phyloP scores from a whole-genome alignment of 2,888 invertebrate species.

The Euproctis similis region DNA sequence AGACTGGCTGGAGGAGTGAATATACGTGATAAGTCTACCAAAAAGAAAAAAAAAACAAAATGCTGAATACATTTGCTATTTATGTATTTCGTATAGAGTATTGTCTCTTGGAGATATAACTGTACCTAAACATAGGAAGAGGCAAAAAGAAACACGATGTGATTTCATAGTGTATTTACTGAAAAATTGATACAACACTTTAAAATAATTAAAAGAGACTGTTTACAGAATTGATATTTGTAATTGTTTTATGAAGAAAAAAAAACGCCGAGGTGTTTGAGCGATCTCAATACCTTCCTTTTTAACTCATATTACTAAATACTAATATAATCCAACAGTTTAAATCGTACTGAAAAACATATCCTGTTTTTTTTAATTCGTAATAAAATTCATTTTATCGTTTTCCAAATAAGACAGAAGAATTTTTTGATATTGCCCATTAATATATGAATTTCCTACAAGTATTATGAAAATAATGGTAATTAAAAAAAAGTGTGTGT shows the following conservation, averaged over 20 bases:
- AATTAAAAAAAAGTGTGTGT: constrained; percentile 60
- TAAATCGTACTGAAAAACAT: constrained; percentile 56
- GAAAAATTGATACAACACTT: constrained; percentile 25
- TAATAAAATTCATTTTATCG: constrained; percentile 39
- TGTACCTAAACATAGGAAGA: constrained; percentile 31
- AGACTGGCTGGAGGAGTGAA: constrained; percentile 94
- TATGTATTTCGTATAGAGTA: constrained; percentile 26
- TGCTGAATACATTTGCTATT: constrained; percentile 39
- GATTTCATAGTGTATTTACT: constrained; percentile 39
- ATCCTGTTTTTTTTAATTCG: constrained; percentile 35
- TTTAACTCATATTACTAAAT: too few species aligned
- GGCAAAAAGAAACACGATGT: constrained; percentile 46
- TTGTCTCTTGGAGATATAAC: constrained; percentile 28
- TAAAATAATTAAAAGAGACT: constrained; percentile 67
- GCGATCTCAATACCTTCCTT: too few species aligned
- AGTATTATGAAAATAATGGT: constrained; percentile 51
- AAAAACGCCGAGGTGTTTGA: too few species aligned
- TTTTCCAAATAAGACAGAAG: constrained; percentile 40
- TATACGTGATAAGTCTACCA: constrained; percentile 89
- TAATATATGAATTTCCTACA: constrained; percentile 62
- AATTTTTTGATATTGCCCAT: constrained; percentile 59
- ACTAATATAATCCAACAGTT: constrained; percentile 21
- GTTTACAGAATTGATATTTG: constrained; percentile 69
- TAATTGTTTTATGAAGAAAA: too few species aligned
- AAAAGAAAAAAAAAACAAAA: too few species aligned